phyloP scores from a whole-genome alignment of 2,113 vertebrate genomes.

The Brachypodius melanocephalos region DNA sequence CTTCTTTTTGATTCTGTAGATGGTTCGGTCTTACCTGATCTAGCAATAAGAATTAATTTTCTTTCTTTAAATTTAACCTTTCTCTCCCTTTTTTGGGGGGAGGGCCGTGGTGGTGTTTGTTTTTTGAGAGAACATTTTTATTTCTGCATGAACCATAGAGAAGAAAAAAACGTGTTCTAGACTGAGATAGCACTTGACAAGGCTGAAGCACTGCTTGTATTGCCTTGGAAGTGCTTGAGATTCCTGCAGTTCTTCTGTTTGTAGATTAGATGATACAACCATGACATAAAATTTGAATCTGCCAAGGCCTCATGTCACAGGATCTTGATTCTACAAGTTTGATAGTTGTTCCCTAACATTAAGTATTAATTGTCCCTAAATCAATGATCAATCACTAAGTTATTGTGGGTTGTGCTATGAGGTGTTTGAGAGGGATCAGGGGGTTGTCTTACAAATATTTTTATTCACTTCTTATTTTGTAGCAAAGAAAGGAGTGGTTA shows the following conservation, averaged over 20 bases:
- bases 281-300: neutral
- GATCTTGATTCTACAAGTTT: neutral
- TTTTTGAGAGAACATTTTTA: neutral
- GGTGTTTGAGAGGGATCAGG: neutral
- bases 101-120: neutral
- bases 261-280: neutral
- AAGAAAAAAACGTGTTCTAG: neutral
- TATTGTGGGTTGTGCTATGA: neutral
- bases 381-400: neutral
- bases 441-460: neutral
- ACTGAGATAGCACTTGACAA: neutral
- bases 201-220: neutral
- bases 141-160: neutral
- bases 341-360: neutral
- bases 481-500: neutral
- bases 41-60: neutral
- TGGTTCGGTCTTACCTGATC: neutral
- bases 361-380: neutral
- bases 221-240: neutral
- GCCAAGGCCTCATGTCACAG: neutral
- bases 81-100: fast-evolving
- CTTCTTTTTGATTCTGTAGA: neutral
- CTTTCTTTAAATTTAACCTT: neutral
- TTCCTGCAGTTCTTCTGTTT: neutral
- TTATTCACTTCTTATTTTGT: neutral